These are phyloP conservation scores for Aphelenchoides fujianensis DNA, from an alignment of 1,140 invertebrate species.

Conservation along the genomic window DNA sequence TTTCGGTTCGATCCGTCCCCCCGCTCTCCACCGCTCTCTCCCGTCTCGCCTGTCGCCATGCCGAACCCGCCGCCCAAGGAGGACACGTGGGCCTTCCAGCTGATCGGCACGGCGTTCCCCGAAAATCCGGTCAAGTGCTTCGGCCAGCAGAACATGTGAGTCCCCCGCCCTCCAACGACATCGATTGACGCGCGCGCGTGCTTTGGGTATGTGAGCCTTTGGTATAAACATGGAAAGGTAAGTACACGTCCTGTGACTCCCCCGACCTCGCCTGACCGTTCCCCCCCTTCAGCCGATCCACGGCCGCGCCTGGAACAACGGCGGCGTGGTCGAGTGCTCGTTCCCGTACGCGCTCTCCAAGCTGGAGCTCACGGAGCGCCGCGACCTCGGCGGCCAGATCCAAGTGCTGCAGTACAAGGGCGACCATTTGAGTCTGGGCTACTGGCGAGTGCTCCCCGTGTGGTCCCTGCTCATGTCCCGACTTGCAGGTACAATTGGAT, in stretches of 20 bases:
- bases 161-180: too few relatives aligned
- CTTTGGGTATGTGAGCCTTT: slow-evolving; percentile 48
- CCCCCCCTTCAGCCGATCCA: slow-evolving; percentile 47
- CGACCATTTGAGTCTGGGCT: slow-evolving; percentile 48
- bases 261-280: neutral
- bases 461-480: neutral
- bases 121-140: slow-evolving; percentile 51
- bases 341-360: slow-evolving; percentile 45
- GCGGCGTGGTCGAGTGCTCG: slow-evolving; percentile 44
- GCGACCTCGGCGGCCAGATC: slow-evolving; percentile 48
- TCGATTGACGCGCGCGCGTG: too few relatives aligned
- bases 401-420: slow-evolving; percentile 54
- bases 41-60: too few relatives aligned
- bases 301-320: slow-evolving; percentile 50
- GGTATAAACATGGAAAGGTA: slow-evolving; percentile 54
- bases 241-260: slow-evolving; percentile 15
- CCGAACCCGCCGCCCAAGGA: neutral
- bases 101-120: slow-evolving; percentile 46
- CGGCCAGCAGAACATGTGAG: slow-evolving; percentile 44
- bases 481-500: slow-evolving; percentile 51
- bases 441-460: slow-evolving; percentile 29
- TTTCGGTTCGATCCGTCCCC: too few relatives aligned
- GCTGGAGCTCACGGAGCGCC: slow-evolving; percentile 38
- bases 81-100: slow-evolving; percentile 21
- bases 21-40: too few relatives aligned